Evolutionary conservation across 92 coral and sea anemone species (phyloP).

Genomic region (Phymanthus crucifer): DNA sequence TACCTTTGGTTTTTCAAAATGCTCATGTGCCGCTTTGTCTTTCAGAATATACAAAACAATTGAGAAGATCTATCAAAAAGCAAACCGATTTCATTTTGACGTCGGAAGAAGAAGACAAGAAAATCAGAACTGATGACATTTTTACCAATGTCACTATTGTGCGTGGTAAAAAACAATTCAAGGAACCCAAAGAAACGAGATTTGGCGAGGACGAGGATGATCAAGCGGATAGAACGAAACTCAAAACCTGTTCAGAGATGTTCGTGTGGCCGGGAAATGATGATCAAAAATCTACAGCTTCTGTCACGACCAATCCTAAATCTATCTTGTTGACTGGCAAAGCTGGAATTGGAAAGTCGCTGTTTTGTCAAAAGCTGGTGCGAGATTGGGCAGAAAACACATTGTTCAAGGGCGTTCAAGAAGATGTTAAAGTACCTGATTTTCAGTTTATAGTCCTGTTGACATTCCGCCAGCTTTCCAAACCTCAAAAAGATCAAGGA

Average conservation of each 20-base stretch:
- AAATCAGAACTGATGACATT: constrained; percentile 23
- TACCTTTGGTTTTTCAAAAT: no score
- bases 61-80: constrained; percentile 7
- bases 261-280: not conserved
- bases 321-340: constrained; percentile 46
- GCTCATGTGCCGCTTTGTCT: not conserved
- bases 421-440: not conserved
- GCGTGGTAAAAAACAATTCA: constrained; percentile 22
- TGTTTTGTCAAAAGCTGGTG: constrained; percentile 40
- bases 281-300: not conserved
- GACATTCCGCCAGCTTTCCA: constrained; percentile 24
- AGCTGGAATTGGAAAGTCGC: constrained; percentile 50
- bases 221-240: not conserved
- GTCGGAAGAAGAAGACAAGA: not conserved
- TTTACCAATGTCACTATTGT: constrained; percentile 43
- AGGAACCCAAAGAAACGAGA: not conserved
- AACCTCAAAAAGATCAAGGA: not conserved
- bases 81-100: constrained; percentile 16
- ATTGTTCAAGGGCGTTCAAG: not conserved
- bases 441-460: constrained; percentile 27
- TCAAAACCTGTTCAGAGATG: not conserved
- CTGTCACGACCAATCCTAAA: constrained; percentile 15
- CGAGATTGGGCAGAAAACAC: constrained; percentile 31
- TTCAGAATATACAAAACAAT: not conserved
- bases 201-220: not conserved